Conservation (phyloP, 2,797 vertebrate species). For the Rhynchotus rufescens region DNA sequence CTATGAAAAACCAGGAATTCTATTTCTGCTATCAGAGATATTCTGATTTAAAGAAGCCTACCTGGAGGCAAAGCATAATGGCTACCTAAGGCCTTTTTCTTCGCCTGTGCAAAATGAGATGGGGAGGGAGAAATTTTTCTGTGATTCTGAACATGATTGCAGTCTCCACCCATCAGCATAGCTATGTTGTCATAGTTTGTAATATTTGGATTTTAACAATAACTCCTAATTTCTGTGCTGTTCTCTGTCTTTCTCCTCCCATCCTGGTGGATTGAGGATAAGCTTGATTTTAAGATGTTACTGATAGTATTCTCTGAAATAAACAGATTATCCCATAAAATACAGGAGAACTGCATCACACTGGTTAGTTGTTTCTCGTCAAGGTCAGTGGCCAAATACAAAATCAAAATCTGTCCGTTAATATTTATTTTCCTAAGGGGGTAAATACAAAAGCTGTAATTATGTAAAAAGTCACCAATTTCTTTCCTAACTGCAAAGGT, state of each 20-base stretch:
- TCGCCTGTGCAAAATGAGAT: not conserved
- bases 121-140: not conserved
- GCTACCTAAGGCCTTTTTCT: not conserved
- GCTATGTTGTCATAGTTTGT: not conserved
- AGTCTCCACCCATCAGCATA: not conserved
- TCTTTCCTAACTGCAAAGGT: not conserved
- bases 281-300: not conserved
- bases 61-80: not conserved
- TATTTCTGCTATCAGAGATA: not conserved
- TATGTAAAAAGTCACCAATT: not conserved
- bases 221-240: not conserved
- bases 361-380: not conserved
- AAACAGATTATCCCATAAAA: not conserved
- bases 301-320: not conserved
- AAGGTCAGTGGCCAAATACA: not conserved
- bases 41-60: not conserved
- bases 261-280: not conserved
- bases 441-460: not conserved
- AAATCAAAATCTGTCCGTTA: not conserved
- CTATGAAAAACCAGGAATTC: not conserved
- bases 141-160: not conserved
- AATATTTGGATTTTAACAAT: not conserved
- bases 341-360: not conserved
- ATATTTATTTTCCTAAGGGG: not conserved
- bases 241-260: not conserved